A percentile compares a stretch with the other conserved stretches of the same genome.
These are phyloP conservation scores for Trissolcus basalis DNA, from an alignment of 1,140 invertebrate species.

Conservation along the genomic window DNA sequence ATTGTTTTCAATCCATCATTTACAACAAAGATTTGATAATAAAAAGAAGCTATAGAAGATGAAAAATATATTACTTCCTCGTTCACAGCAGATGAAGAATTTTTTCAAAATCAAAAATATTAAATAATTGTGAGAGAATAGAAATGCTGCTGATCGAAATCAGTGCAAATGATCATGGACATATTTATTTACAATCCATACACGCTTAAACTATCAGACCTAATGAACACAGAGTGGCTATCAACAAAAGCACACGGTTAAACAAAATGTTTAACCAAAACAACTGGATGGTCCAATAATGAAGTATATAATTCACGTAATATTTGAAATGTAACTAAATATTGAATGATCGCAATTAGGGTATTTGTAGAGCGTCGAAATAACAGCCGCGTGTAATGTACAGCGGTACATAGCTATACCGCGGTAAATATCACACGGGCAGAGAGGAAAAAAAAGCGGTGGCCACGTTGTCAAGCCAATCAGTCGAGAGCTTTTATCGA, in stretches of 20 bases:
- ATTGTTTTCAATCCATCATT: too few species aligned
- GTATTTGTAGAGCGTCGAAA: slow-evolving; percentile 48
- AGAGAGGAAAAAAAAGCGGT: slow-evolving; percentile 66
- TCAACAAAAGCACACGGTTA: slow-evolving; percentile 14
- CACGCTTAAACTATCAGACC: slow-evolving; percentile 3
- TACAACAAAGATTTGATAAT: too few species aligned
- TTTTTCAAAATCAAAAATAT: too few species aligned
- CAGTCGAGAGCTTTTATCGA: slow-evolving; percentile 74
- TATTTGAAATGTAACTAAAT: slow-evolving; percentile 56
- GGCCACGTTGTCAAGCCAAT: slow-evolving; percentile 72
- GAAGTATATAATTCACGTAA: slow-evolving; percentile 50
- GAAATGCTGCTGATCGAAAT: too few species aligned
- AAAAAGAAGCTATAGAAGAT: too few species aligned
- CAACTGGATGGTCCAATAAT: slow-evolving; percentile 35
- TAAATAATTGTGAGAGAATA: neutral
- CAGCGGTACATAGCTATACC: slow-evolving; percentile 53
- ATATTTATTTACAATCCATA: slow-evolving; percentile 16
- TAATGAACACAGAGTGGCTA: slow-evolving; percentile 13
- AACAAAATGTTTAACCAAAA: slow-evolving; percentile 32
- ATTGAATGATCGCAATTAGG: slow-evolving; percentile 57
- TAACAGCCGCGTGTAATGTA: slow-evolving; percentile 52
- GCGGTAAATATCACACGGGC: slow-evolving; percentile 66
- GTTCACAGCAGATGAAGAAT: too few species aligned
- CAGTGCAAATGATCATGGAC: slow-evolving; percentile 22
- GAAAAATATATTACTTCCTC: too few species aligned